Percentiles rank a stretch among this genome's conserved stretches.
phyloP scores from a whole-genome alignment of 2,888 invertebrate genomes.

The Psylliodes chrysocephalus region DNA sequence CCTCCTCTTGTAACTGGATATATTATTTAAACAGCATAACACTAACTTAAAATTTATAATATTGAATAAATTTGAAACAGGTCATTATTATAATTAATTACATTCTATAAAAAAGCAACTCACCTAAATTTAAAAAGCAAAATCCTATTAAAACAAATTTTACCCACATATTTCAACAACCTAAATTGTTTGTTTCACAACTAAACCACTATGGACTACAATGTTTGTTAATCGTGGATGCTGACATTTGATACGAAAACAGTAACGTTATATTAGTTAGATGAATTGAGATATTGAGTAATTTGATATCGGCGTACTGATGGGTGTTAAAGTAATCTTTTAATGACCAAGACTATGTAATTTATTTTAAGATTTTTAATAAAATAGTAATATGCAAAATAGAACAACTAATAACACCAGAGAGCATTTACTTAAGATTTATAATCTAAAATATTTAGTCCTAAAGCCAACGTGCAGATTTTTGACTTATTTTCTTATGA shows the following conservation, averaged over 20 bases:
- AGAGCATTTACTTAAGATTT: too few relatives aligned
- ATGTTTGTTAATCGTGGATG: not conserved
- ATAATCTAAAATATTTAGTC: too few relatives aligned
- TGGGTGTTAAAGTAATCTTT: not conserved
- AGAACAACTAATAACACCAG: too few relatives aligned
- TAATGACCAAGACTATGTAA: not conserved
- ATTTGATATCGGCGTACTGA: not conserved
- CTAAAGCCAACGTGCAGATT: too few relatives aligned
- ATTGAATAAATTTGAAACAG: too few relatives aligned
- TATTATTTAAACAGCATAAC: too few relatives aligned
- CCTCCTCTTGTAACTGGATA: too few relatives aligned
- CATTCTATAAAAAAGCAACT: not conserved
- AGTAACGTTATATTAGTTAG: not conserved
- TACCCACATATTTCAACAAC: constrained; percentile 6
- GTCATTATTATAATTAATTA: too few relatives aligned
- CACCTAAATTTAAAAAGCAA: not conserved
- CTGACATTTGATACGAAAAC: constrained; percentile 4
- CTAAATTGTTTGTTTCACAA: not conserved
- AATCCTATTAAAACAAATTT: not conserved
- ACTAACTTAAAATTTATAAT: too few relatives aligned
- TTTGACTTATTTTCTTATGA: too few relatives aligned
- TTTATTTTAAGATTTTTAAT: not conserved
- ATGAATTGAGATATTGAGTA: not conserved
- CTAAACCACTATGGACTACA: not conserved
- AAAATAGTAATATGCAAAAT: too few relatives aligned